Evolutionary conservation across 2,888 invertebrate species (phyloP).

Genomic region (Sinotaia quadrata): DNA sequence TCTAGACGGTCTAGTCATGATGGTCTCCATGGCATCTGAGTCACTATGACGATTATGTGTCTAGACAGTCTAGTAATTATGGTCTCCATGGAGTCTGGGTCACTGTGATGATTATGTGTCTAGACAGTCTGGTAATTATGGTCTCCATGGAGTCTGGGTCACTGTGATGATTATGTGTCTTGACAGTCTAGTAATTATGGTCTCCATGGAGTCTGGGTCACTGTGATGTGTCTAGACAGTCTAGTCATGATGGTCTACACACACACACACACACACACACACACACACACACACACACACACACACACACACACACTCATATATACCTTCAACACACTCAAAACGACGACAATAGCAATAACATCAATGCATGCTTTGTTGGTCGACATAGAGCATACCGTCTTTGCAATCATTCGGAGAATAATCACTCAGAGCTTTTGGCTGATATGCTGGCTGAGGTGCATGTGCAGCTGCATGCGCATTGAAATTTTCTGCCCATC

Average conservation of each 20-base stretch:
- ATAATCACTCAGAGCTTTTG: slow-evolving; percentile 6
- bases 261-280: neutral
- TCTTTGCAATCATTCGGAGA: slow-evolving; percentile 17
- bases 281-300: neutral
- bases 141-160: no score
- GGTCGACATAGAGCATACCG: neutral
- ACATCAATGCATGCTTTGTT: neutral
- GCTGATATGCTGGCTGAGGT: slow-evolving; percentile 16
- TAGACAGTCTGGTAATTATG: no score
- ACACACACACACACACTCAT: neutral
- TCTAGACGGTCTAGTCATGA: no score
- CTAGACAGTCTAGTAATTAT: no score
- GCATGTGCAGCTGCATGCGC: slow-evolving; percentile 24
- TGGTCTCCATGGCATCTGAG: no score
- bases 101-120: no score
- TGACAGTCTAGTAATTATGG: no score
- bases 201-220: no score
- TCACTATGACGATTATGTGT: no score
- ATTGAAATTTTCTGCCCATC: slow-evolving; percentile 34
- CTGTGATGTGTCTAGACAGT: neutral
- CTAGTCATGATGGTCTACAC: neutral
- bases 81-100: no score
- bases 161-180: no score
- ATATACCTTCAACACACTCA: neutral
- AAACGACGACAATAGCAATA: neutral